Evolutionary conservation across 2,797 vertebrate species (phyloP), one percentile per base, ranked within the genome.

Genomic region (Esox masquinongy): DNA sequence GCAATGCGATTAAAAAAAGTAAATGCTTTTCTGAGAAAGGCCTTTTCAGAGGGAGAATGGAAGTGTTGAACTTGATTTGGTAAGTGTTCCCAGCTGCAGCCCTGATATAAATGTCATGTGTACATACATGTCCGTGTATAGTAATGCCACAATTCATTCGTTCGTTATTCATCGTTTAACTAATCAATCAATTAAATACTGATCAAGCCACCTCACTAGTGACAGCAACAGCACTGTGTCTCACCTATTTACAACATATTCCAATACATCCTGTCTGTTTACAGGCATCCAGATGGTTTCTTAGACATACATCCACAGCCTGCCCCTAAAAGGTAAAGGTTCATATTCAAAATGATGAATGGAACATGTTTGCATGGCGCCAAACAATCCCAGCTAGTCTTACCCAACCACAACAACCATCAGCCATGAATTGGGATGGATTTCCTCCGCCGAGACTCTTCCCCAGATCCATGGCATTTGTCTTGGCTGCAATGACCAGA

Each of bases 351-450:
- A 59, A 61, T 61, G 24, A 61, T 12, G 22, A 22, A 61, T 61
- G 22, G 9, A 61, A 24, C 56, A 12, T 61, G 56, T 61, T 26
- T 61, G 56, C 50, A 50, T 19, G 59, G 61, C 53, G 69, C 75
- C 59, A 77, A 71, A 49, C 75, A 12, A 59, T 59, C 67, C 7
- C 36, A 34, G 68, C 43, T 77, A 56, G 63, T 61, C 59, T 77
- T 72, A 77, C 75, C 70, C 61, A 77, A 72, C 43, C 9, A 36
- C 69, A 76, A 76, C 51, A 76, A 6, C 61, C 51, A n/a, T 19
- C 53, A 70, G 68, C 36, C 74, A 53, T 76, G n/a, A 19, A 59
- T 51, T 24, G 12, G 43, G 63, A n/a, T 11, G 31, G 56, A 24
- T 61, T 61, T 61, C n/a, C 56, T 61, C 56, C 56, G n/a, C 56